Percentiles rank a stretch among this genome's conserved stretches.
These are phyloP conservation scores for Lepidostoma basale DNA, from an alignment of 1,140 invertebrate species.

Conservation along the genomic window DNA sequence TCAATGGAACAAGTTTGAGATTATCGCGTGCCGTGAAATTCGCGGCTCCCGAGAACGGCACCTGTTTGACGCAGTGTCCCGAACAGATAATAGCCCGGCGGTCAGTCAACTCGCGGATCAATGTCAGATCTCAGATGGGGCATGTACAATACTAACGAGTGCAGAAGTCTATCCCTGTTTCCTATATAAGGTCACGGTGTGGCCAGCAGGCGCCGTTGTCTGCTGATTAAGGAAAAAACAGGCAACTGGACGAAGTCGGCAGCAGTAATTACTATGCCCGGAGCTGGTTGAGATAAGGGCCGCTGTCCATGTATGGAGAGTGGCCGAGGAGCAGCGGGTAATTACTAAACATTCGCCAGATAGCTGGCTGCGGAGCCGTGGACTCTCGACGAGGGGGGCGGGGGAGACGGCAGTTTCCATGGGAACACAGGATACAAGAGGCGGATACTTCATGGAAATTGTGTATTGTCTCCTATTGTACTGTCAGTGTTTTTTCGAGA, in stretches of 20 bases:
- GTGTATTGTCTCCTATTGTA: slow-evolving; percentile 3
- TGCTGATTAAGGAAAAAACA: slow-evolving; percentile 24
- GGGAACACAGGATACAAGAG: slow-evolving; percentile 6
- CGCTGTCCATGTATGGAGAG: slow-evolving; percentile 19
- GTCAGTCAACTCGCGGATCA: slow-evolving; percentile 17
- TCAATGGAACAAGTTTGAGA: neutral
- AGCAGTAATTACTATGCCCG: slow-evolving; percentile 39
- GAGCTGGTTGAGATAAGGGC: slow-evolving; percentile 35
- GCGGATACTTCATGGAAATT: too few species aligned
- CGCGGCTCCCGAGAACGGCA: neutral
- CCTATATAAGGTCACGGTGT: slow-evolving; percentile 21
- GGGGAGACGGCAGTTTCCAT: neutral
- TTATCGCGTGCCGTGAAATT: neutral
- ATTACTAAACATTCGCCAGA: slow-evolving; percentile 28
- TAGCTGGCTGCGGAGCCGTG: neutral
- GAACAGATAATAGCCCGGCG: neutral
- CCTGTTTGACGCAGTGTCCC: neutral
- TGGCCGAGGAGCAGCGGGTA: slow-evolving; percentile 10
- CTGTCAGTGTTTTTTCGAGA: too few species aligned
- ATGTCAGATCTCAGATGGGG: neutral
- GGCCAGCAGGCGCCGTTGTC: slow-evolving; percentile 17
- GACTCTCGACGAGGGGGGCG: neutral
- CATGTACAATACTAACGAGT: too few species aligned
- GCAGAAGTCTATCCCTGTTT: neutral
- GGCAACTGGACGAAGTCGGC: neutral